Evolutionary conservation across 2,113 vertebrate genomes (phyloP), one percentile per base, ranked within the genome.

Genomic region (Oenanthe oenanthe): DNA sequence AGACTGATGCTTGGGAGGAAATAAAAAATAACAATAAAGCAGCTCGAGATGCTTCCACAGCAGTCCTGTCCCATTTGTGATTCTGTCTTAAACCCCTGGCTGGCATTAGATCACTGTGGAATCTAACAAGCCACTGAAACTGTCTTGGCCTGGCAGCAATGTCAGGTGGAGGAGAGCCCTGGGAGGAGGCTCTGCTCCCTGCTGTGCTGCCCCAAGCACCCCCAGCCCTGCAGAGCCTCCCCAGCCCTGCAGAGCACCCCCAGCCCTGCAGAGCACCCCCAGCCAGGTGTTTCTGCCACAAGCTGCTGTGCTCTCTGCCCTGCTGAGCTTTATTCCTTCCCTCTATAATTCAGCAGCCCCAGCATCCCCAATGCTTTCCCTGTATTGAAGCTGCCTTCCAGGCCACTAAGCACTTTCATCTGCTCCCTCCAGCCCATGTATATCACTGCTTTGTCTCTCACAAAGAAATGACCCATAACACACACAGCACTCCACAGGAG

Each of bases 71-170:
- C 43, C 9, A 2, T 20, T 45, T 19, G 43, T 45, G 43, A 19
- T 45, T 45, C 43, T 45, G 43, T 45, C 43, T 45, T 45, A 45
- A 45, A 45, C 43, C 43, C 18, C 43, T 45, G 43, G 43, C 43
- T 45, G 43, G 43, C 43, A 45, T 45, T 3, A 7, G 26, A 0
- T 0, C 20, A 1, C 7, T 3, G 3, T 1, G 7, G 40, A 45
- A 34, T 8, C 31, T 3, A 24, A 50, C 13, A 77, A 28, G 66
- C 2, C 38, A 28, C 18, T 22, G 40, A n/a, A 83, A 19, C 7
- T 2, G 14, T 7, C 47, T 21, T 20, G 61, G 45, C 50, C 45
- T n/a, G 40, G 40, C 77, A 71, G 87, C 36, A 45, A 5, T 7
- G 34, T 10, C 42, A 48, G 0, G 2, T 0, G 8, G 63, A 79